phyloP scores from a whole-genome alignment of 2,888 invertebrate species.

The Phasia obesa region DNA sequence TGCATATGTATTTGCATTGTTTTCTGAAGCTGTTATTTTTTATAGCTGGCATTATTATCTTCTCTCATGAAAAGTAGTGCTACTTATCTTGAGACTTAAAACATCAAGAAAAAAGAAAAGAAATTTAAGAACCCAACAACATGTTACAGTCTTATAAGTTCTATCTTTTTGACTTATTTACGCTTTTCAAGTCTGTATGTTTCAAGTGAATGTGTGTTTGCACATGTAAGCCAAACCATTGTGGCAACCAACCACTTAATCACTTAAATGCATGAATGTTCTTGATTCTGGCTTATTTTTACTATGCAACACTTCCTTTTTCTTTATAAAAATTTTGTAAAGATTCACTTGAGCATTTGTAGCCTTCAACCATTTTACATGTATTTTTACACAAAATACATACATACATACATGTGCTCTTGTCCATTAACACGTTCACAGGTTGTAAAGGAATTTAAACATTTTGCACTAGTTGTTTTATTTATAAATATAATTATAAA shows the following conservation, averaged over 20 bases:
- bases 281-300: constrained; percentile 37
- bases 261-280: constrained; percentile 19
- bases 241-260: constrained; percentile 17
- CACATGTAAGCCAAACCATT: neutral
- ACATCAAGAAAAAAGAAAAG: constrained; percentile 15
- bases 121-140: constrained; percentile 45
- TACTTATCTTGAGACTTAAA: constrained; percentile 54
- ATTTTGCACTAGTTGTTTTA: no score
- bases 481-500: no score
- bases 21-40: constrained; percentile 8
- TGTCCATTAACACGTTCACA: neutral
- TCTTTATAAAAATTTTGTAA: constrained; percentile 17
- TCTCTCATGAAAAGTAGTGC: constrained; percentile 42
- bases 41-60: constrained; percentile 34
- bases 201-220: neutral
- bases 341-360: constrained; percentile 32
- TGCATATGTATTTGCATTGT: no score
- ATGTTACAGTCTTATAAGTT: constrained; percentile 46
- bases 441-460: neutral
- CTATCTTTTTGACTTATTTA: constrained; percentile 29
- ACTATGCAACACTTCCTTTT: constrained; percentile 56
- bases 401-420: neutral
- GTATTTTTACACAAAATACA: no score
- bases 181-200: no score
- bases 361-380: constrained; percentile 24